A percentile compares a stretch with the other conserved stretches of the same genome.
Evolutionary conservation across 2,888 invertebrate genomes (phyloP).

Genomic region (Sussaba pulchella): DNA sequence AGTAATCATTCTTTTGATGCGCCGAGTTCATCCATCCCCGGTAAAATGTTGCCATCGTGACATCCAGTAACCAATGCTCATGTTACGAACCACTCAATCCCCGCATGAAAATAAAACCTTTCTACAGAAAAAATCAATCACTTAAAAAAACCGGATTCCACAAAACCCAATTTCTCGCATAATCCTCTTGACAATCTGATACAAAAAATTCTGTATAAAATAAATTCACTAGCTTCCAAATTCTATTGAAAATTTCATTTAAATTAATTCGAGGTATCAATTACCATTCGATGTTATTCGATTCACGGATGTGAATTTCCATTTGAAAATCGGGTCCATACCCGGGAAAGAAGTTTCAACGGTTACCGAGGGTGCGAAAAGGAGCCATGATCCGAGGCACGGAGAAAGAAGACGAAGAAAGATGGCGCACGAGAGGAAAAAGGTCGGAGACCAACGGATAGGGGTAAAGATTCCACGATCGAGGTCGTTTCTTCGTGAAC

Average conservation of each 20-base stretch:
- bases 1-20: too few relatives aligned
- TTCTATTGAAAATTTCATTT: constrained; percentile 16
- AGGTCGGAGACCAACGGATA: constrained; percentile 51
- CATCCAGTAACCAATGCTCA: too few relatives aligned
- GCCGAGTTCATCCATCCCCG: too few relatives aligned
- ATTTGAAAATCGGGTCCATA: not conserved
- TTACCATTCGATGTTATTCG: constrained; percentile 40
- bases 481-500: constrained; percentile 60
- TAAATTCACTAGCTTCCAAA: not conserved
- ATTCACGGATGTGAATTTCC: not conserved
- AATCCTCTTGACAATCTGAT: too few relatives aligned
- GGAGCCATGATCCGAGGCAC: constrained; percentile 8
- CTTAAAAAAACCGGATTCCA: too few relatives aligned
- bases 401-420: constrained; percentile 20
- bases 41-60: too few relatives aligned
- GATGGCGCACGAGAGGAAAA: constrained; percentile 5
- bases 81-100: too few relatives aligned
- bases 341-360: not conserved
- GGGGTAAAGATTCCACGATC: constrained; percentile 58
- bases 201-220: too few relatives aligned
- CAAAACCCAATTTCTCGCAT: too few relatives aligned
- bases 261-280: not conserved
- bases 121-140: too few relatives aligned
- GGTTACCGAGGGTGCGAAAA: constrained; percentile 5
- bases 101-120: too few relatives aligned